These are phyloP conservation scores for Psophia crepitans DNA, from an alignment of 2,113 vertebrate genomes.

Conservation along the genomic window DNA sequence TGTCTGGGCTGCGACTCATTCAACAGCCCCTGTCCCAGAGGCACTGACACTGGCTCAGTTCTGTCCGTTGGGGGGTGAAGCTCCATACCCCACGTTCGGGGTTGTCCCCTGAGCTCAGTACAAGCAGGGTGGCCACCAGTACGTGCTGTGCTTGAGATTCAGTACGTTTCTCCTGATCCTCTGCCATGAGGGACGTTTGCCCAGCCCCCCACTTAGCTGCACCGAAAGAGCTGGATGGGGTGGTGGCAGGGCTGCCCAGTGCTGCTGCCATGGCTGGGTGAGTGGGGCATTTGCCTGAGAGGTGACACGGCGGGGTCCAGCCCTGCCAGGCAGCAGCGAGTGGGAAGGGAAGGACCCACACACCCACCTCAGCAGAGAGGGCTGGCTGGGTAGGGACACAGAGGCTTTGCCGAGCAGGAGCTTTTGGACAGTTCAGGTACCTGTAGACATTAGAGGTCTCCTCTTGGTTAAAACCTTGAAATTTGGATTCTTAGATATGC, in stretches of 20 bases:
- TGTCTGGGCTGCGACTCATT: too few relatives aligned
- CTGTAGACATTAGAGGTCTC: background rate
- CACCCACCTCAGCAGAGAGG: background rate
- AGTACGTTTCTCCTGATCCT: background rate
- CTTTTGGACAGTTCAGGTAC: background rate
- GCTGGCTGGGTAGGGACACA: background rate
- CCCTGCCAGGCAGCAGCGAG: background rate
- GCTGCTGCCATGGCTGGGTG: too few relatives aligned
- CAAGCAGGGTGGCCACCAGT: background rate
- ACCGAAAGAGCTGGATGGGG: background rate
- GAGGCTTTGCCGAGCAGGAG: background rate
- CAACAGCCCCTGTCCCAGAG: background rate
- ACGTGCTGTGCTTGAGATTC: background rate
- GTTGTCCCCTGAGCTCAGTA: background rate
- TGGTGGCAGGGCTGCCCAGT: background rate
- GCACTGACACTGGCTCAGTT: background rate
- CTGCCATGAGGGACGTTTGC: accelerated
- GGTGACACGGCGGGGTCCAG: accelerated
- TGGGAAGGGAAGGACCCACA: background rate
- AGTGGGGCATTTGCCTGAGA: too few relatives aligned
- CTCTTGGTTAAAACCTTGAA: background rate
- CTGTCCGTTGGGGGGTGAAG: background rate
- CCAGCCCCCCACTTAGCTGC: background rate
- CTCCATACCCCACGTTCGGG: background rate
- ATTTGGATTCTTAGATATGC: background rate